These are phyloP conservation scores for Archocentrus centrarchus DNA, from an alignment of 2,113 vertebrate genomes.

Conservation along the genomic window DNA sequence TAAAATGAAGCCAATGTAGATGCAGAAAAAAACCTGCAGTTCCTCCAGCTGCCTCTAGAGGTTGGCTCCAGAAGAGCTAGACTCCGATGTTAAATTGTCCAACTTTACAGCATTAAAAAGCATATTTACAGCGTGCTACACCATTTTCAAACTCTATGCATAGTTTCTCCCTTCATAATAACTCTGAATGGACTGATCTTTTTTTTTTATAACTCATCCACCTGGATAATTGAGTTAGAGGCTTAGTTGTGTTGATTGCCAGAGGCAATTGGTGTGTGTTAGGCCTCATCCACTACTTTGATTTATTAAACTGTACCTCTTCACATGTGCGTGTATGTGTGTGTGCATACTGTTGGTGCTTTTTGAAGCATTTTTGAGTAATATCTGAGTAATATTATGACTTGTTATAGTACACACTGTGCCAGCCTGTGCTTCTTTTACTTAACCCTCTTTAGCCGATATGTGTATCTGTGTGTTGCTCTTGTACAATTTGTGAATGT, in stretches of 20 bases:
- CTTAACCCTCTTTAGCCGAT: no score
- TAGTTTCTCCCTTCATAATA: background rate
- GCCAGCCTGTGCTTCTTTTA: background rate
- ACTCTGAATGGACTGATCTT: background rate
- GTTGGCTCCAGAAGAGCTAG: background rate
- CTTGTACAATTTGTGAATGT: background rate
- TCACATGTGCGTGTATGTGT: background rate
- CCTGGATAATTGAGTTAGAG: constrained; percentile 7
- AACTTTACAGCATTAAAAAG: background rate
- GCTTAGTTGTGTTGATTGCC: background rate
- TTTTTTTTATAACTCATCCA: background rate
- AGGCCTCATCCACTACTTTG: background rate
- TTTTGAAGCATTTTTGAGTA: background rate
- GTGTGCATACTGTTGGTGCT: background rate
- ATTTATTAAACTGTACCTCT: background rate
- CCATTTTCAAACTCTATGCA: background rate
- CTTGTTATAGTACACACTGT: background rate
- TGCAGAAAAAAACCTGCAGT: background rate
- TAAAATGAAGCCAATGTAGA: background rate
- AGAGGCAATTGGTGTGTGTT: background rate
- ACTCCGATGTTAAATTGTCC: no score
- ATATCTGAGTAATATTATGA: background rate
- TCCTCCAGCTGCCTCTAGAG: background rate
- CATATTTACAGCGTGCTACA: background rate
- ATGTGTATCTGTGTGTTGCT: background rate